These are phyloP conservation scores for Halictus ligatus DNA, from an alignment of 2,888 invertebrate genomes.

Conservation along the genomic window DNA sequence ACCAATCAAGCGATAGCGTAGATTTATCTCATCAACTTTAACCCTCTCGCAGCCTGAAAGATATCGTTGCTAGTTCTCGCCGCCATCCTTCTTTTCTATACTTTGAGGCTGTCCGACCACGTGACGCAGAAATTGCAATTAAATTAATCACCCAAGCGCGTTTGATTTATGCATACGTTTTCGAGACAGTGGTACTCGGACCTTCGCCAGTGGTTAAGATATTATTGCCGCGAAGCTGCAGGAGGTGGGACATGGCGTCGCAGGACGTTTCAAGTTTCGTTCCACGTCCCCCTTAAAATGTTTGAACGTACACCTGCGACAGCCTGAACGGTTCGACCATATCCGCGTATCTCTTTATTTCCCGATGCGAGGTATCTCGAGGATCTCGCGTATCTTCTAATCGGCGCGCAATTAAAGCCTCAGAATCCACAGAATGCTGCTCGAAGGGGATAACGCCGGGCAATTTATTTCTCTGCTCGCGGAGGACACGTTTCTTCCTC, in stretches of 20 bases:
- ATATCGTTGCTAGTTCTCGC: background rate
- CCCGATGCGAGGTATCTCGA: background rate
- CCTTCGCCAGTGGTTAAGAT: background rate
- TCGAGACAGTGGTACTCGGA: background rate
- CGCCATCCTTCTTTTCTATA: background rate
- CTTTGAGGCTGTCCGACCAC: background rate
- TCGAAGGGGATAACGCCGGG: background rate
- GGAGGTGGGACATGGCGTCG: background rate
- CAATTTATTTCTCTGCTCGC: conserved; percentile 16
- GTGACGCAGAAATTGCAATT: background rate
- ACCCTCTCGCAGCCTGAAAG: background rate
- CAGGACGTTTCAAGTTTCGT: conserved; percentile 6
- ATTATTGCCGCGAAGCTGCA: background rate
- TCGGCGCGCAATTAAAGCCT: conserved; percentile 9
- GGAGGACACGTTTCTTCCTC: conserved; percentile 7
- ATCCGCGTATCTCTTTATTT: conserved; percentile 21
- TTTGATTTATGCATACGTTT: background rate
- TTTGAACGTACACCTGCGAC: background rate
- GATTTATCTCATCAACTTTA: conserved; percentile 3
- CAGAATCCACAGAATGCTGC: conserved; percentile 13
- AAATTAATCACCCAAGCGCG: background rate
- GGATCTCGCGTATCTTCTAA: conserved; percentile 6
- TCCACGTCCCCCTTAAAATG: background rate
- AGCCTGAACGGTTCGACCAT: conserved; percentile 54
- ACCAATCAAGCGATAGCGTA: background rate